phyloP scores from a whole-genome alignment of 2,113 vertebrate genomes.

The Neopipo cinnamomea region DNA sequence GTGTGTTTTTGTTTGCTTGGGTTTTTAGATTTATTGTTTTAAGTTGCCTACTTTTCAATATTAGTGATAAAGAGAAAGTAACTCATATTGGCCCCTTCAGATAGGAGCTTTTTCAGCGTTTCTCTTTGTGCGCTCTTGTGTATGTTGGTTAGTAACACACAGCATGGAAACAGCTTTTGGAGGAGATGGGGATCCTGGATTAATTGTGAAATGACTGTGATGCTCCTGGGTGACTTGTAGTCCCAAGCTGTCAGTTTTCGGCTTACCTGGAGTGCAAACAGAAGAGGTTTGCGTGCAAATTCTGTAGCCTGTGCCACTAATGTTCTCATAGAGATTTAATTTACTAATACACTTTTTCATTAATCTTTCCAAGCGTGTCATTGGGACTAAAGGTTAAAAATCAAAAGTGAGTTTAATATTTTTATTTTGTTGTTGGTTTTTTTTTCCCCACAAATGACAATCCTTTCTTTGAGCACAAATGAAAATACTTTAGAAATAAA shows the following conservation, averaged over 20 bases:
- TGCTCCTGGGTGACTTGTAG: neutral
- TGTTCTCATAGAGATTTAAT: neutral
- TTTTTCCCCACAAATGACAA: neutral
- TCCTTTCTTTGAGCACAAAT: neutral
- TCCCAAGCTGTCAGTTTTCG: neutral
- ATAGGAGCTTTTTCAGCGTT: neutral
- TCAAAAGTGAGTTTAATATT: neutral
- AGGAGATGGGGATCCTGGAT: neutral
- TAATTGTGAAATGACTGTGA: neutral
- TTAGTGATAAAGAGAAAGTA: neutral
- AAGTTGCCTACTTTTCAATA: neutral
- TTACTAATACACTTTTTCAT: neutral
- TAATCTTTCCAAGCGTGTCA: neutral
- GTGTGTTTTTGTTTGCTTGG: neutral
- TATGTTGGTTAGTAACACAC: neutral
- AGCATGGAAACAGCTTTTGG: neutral
- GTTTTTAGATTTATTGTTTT: neutral
- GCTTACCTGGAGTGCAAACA: neutral
- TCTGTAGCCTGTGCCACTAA: neutral
- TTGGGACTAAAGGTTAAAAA: neutral
- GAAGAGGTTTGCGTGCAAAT: neutral
- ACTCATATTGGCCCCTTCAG: neutral
- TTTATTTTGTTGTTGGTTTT: neutral
- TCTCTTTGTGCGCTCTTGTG: neutral
- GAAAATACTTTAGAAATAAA: constrained; percentile 1